A percentile compares a stretch with the other conserved stretches of the same genome.
phyloP scores from a whole-genome alignment of 2,113 vertebrate species.

The Opisthocomus hoazin region DNA sequence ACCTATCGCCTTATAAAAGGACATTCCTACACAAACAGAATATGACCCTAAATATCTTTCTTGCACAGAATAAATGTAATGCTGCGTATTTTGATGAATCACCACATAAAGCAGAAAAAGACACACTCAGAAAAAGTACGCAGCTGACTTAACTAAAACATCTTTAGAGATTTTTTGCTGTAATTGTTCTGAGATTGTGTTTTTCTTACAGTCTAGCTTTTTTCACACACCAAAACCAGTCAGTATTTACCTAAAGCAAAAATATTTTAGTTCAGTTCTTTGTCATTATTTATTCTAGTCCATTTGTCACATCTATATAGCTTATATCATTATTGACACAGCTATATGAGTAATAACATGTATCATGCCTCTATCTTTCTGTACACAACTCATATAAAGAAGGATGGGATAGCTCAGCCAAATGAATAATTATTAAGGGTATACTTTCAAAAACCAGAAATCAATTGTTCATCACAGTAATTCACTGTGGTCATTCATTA shows the following conservation, averaged over 20 bases:
- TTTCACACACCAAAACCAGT: background rate
- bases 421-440: slow-evolving; percentile 23
- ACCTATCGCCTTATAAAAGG: background rate
- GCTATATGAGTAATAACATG: slow-evolving; percentile 15
- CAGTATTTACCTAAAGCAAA: background rate
- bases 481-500: background rate
- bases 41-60: background rate
- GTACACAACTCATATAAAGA: background rate
- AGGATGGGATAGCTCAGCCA: background rate
- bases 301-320: background rate
- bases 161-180: background rate
- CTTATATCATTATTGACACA: slow-evolving; percentile 3
- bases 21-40: background rate
- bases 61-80: background rate
- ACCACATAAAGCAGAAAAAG: background rate
- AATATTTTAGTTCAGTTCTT: slow-evolving; percentile 1
- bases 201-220: background rate
- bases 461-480: slow-evolving; percentile 15
- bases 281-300: background rate
- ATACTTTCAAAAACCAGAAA: slow-evolving; percentile 23
- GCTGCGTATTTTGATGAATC: background rate
- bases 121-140: background rate
- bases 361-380: background rate
- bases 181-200: background rate
- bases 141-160: background rate